These are phyloP conservation scores for Calycopis cecrops DNA, from an alignment of 1,140 invertebrate genomes.

Conservation along the genomic window DNA sequence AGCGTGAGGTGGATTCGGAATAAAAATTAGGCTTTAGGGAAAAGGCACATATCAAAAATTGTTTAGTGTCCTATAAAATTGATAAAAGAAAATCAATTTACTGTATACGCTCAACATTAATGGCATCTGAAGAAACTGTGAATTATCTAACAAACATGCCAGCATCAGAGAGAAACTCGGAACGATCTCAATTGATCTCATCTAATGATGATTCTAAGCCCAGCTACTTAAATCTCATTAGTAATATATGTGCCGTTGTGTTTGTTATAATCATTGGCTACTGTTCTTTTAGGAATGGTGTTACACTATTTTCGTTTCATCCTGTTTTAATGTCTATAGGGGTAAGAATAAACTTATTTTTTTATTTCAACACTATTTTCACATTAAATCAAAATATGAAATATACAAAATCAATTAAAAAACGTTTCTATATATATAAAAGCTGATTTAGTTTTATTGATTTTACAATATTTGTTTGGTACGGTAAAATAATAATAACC, in stretches of 20 bases:
- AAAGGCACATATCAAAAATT: no score
- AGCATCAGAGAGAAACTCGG: not conserved
- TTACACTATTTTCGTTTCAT: constrained; percentile 45
- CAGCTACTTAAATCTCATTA: constrained; percentile 48
- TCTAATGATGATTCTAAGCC: constrained; percentile 33
- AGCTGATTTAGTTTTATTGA: not conserved
- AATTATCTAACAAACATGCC: constrained; percentile 1
- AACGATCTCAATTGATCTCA: constrained; percentile 2
- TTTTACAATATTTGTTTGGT: no score
- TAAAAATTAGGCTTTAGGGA: no score
- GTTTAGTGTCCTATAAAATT: no score
- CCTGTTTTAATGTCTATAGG: constrained; percentile 35
- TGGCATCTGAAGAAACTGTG: no score
- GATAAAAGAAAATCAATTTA: no score
- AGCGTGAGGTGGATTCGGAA: no score
- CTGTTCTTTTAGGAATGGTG: constrained; percentile 46
- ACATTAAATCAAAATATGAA: not conserved
- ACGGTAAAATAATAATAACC: no score
- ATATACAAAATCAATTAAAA: constrained; percentile 23
- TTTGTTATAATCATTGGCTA: constrained; percentile 45
- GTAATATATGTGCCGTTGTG: constrained; percentile 39
- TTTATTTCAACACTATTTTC: constrained; percentile 9
- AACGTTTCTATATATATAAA: not conserved
- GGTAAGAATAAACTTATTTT: constrained; percentile 27
- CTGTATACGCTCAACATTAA: no score